Conservation (phyloP, 2,113 vertebrate species). For the Melanerpes aurifrons region DNA sequence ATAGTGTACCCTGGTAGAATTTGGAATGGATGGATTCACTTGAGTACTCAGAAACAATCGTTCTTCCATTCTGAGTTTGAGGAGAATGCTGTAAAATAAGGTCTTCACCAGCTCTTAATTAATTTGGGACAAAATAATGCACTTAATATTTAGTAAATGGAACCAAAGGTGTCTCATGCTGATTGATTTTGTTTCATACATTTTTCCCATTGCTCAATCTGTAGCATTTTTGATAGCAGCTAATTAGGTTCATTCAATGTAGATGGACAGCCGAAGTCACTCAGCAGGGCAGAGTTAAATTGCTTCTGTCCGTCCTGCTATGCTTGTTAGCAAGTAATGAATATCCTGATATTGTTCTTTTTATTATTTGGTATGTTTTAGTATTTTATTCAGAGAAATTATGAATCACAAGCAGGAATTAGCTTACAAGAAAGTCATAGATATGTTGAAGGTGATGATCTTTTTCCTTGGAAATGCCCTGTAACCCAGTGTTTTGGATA, state of each 20-base stretch:
- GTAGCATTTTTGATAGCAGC: constrained; percentile 75
- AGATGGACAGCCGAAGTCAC: constrained; percentile 74
- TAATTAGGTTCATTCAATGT: constrained; percentile 72
- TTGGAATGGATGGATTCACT: constrained; percentile 54
- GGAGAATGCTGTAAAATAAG: constrained; percentile 51
- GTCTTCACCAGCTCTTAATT: constrained; percentile 72
- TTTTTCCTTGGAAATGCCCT: background rate
- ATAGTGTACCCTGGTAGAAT: constrained; percentile 26
- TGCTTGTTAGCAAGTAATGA: constrained; percentile 72
- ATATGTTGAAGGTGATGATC: background rate
- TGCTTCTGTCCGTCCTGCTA: constrained; percentile 68
- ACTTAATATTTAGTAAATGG: constrained; percentile 74
- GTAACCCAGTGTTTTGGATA: background rate
- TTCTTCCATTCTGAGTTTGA: constrained; percentile 35
- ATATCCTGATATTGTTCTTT: constrained; percentile 52
- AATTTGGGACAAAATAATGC: constrained; percentile 69
- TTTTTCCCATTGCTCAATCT: constrained; percentile 62
- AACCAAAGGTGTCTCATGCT: constrained; percentile 69
- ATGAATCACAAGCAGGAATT: constrained; percentile 23
- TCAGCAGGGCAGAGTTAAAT: constrained; percentile 79
- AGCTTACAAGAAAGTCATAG: background rate
- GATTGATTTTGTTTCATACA: constrained; percentile 60
- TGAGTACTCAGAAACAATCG: constrained; percentile 34
- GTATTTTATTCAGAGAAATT: constrained; percentile 48
- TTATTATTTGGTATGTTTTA: constrained; percentile 12